Evolutionary conservation across 2,797 vertebrate genomes (phyloP), one percentile per base, ranked within the genome.

Genomic region (Pseudochromis fuscus): DNA sequence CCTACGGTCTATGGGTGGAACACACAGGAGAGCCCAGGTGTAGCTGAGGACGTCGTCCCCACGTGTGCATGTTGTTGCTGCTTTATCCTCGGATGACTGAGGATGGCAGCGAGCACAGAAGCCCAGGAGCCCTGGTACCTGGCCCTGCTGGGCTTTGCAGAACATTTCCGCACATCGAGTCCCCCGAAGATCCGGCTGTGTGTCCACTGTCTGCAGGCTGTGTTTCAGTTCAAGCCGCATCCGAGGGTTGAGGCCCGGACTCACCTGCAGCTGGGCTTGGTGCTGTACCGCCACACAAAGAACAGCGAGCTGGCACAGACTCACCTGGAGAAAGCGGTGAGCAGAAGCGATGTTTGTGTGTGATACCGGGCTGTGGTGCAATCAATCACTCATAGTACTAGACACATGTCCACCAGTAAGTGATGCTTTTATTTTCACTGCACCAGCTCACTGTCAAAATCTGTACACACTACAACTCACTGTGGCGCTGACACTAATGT

Each of bases 251-350:
- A 97, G 92, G 96, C 96, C 91, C 94, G 96, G 55, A 97, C 96
- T 48, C 96, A 96, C 78, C 94, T 96, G 67, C 96, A 97, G 89
- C 94, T 97, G 35, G 96, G 96, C 84, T 96, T 96, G 12, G 96
- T 97, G 62, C 94, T 97, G 44, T 97, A 97, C 80, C 95, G 96
- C 84, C 96, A 96, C 91, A 97, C 96, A 67, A 96, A 96, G 93
- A 96, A 96, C 94, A 95, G 95, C 70, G 96, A 97, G 67, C 95
- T 96, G 86, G 96, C 96, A 88, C 95, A 95, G 37, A 95, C 92
- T 65, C 95, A 97, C 87, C 89, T 96, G 75, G 96, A 96, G 92
- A 95, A 96, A 87, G 96, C 96, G 95, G 96, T 96, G 91, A 94
- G 82, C 89, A 90, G 82, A 87, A 31, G 57, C 25, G 46, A 11